Evolutionary conservation across 1,140 invertebrate genomes (phyloP), one percentile per base, ranked within the genome.

Genomic region (Eulimnadia texana): DNA sequence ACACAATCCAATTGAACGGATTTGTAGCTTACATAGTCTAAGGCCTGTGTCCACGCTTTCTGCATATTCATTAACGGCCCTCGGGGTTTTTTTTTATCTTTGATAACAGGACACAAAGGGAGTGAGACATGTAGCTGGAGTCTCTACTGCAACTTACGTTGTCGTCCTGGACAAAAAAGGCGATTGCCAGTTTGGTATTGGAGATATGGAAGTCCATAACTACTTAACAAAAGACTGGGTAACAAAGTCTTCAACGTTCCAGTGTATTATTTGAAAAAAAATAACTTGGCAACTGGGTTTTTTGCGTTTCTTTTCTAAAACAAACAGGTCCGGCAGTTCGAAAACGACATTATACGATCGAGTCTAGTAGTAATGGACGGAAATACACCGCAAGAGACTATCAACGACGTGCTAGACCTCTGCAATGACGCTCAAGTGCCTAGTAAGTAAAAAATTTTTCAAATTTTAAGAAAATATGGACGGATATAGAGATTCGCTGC

Each of bases 151-250:
- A 0, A 82, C 84, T 19, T 92, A 90, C 68, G 84, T 82, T 0
- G 80, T 83, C 3, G 71, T 93, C 20, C 73, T 93, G 22, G 81
- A 87, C 68, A 67, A 72, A 1, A 72, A 71, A 22, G 90, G 92
- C 0, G 85, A 92, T 66, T 88, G 88, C 66, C 74, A 79, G 51
- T 78, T 90, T 52, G 82, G 85, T 0, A 72, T 94, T 33, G 90
- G 88, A 0, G 89, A 93, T 69, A 90, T 93, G 86, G 78, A 79
- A 23, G 80, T 88, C 56, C 86, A 93, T 68, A 68, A 78, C n/a
- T 68, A 76, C 58, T 85, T 96, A 50, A 80, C 80, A 9, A 71
- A 79, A 3, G 69, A 83, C 60, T 72, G 72, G 67, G 74, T 78
- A 64, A 70, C 20, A 63, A 29, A 47, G 50, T 16, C 53, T 58